Base-by-base conservation (phyloP, 1,140 invertebrate species). In the Drosophila willistoni region DNA sequence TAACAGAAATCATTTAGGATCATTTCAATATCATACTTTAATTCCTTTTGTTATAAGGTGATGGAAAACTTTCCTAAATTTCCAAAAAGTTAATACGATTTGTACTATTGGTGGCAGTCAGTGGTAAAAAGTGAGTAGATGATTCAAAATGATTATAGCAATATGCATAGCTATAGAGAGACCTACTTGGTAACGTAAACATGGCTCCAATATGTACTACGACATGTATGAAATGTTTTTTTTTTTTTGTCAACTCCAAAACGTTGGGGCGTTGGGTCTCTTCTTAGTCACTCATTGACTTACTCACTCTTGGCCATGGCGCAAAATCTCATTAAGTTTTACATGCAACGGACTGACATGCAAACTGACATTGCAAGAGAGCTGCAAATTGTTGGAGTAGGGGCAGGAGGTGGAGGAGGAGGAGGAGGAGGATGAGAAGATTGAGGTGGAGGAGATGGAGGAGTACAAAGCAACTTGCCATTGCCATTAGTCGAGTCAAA, bases 301-400 rank as follows among this genome's bases (percentile, higher is more conserved):
- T 5, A 17, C 56, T 17, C 29, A 17, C 33, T 36, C 56, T 55
- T 59, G 73, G 73, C 73, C 73, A 47, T 76, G 73, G 73, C 73
- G 76, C 65, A 59, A 76, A 76, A 76, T 76, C 73, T 76, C 73
- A 76, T 76, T 76, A 76, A 76, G 73, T 76, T 76, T 76, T 76
- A 76, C 73, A 76, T 76, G 73, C 73, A 76, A 76, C 73, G 73
- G 63, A 60, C 73, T 61, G 73, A 76, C 73, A 76, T 76, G 73
- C 73, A 76, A 76, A 76, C 73, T 76, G 66, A 51, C 73, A 75
- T 75, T 75, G 36, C 64, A 1, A 39, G 14, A 39, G 34, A 36
- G 57, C 12, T 17, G 36, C 19, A 36, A 10, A 19, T 34, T 14
- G 34, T 36, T 12, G 10, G 10, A 5, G 56, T 29, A 7, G 14